Percentiles rank a stretch among this genome's conserved stretches.
phyloP scores from a whole-genome alignment of 2,797 vertebrate genomes.

The Notolabrus celidotus region DNA sequence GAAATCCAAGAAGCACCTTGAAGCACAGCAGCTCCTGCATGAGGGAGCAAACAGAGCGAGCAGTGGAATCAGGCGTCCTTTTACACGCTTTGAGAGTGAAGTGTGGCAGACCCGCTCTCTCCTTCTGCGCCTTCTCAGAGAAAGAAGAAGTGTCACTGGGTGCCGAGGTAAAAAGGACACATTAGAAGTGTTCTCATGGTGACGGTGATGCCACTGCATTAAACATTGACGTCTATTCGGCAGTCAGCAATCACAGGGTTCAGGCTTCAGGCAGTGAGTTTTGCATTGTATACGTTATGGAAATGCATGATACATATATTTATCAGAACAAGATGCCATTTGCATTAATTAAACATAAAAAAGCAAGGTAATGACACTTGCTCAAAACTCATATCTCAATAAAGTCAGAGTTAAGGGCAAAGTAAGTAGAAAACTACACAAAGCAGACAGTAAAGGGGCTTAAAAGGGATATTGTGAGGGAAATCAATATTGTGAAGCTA shows the following conservation, averaged over 20 bases:
- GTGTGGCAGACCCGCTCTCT: constrained; percentile 36
- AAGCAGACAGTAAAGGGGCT: background rate
- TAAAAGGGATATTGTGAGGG: too few species aligned
- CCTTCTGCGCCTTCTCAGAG: constrained; percentile 24
- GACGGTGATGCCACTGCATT: constrained; percentile 67
- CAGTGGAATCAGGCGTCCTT: constrained; percentile 48
- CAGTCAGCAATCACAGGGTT: constrained; percentile 61
- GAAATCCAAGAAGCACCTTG: constrained; percentile 71
- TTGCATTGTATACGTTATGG: constrained; percentile 73
- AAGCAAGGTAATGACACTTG: constrained; percentile 26
- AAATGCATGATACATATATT: constrained; percentile 72
- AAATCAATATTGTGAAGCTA: background rate
- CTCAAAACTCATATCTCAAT: constrained; percentile 21
- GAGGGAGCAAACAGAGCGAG: constrained; percentile 35
- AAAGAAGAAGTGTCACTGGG: constrained; percentile 29
- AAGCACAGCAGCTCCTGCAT: constrained; percentile 46
- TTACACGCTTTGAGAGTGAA: constrained; percentile 49
- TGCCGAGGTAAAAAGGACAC: constrained; percentile 68
- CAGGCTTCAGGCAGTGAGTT: constrained; percentile 64
- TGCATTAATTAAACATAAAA: constrained; percentile 42
- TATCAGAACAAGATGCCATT: constrained; percentile 66
- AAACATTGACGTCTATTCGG: constrained; percentile 68
- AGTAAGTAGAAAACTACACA: background rate
- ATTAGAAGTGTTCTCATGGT: constrained; percentile 46
- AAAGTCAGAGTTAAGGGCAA: background rate